These are phyloP conservation scores for Rallus limicola DNA, from an alignment of 2,113 vertebrate genomes.

Conservation along the genomic window DNA sequence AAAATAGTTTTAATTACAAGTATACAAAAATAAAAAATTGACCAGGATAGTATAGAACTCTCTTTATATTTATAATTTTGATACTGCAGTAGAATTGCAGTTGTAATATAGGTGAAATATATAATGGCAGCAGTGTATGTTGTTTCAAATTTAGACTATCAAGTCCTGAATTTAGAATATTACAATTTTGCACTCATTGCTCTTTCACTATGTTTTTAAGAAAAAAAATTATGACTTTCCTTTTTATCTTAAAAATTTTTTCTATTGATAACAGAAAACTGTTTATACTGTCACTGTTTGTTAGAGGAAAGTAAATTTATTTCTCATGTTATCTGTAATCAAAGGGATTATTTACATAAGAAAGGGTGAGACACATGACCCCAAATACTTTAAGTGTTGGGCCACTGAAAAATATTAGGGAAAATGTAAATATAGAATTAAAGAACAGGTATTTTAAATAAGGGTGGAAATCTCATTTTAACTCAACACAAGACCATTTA, in stretches of 20 bases:
- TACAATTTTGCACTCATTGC: neutral
- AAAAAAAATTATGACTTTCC: neutral
- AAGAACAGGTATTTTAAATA: slow-evolving; percentile 9
- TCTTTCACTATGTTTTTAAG: neutral
- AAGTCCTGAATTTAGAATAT: neutral
- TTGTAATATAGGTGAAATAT: neutral
- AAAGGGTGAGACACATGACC: neutral
- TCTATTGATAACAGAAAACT: neutral
- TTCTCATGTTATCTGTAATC: slow-evolving; percentile 54
- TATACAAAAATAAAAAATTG: slow-evolving; percentile 35
- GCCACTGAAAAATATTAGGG: slow-evolving; percentile 35
- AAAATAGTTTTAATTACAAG: slow-evolving; percentile 52
- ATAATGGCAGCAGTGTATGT: neutral
- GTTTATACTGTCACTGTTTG: slow-evolving; percentile 20
- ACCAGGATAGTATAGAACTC: neutral
- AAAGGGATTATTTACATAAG: slow-evolving; percentile 18
- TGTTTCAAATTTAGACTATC: neutral
- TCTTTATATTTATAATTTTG: neutral
- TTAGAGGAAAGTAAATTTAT: slow-evolving; percentile 42
- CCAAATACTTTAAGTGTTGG: neutral
- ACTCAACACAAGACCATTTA: neutral
- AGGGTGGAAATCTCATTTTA: neutral
- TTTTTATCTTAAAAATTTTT: neutral
- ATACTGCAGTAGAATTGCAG: neutral
- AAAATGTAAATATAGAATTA: slow-evolving; percentile 32